Conservation (phyloP, 2,113 vertebrate genomes). For the Nematolebias whitei region DNA sequence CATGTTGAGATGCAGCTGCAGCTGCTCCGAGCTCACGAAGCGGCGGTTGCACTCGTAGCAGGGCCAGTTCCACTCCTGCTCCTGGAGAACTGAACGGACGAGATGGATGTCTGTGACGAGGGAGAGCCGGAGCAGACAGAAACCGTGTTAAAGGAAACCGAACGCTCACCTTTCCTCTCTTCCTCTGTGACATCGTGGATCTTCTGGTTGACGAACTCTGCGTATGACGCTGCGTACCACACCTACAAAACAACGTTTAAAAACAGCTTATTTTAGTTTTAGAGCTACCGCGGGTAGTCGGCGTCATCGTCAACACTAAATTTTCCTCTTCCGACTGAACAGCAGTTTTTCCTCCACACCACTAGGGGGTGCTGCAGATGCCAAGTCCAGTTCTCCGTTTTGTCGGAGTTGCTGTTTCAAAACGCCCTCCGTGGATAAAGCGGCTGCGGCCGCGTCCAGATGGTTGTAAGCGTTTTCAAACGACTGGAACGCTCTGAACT, state of each 20-base stretch:
- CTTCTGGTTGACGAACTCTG: conserved; percentile 95
- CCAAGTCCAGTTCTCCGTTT: no score
- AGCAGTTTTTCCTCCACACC: not conserved
- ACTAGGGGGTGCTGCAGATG: no score
- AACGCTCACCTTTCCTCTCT: conserved; percentile 88
- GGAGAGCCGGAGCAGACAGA: rapidly evolving
- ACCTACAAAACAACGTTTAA: conserved; percentile 79
- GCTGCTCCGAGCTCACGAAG: conserved; percentile 95
- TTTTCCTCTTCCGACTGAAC: no score
- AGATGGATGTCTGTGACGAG: conserved; percentile 1
- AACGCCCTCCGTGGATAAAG: no score
- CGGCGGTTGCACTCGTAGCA: conserved; percentile 97
- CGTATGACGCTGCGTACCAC: conserved; percentile 97
- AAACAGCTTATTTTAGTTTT: no score
- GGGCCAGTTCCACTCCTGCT: conserved; percentile 98
- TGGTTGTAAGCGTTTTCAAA: no score
- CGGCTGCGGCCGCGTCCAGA: no score
- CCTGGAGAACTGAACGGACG: conserved; percentile 79
- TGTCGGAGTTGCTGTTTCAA: no score
- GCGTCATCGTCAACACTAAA: no score
- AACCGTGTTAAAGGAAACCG: not conserved
- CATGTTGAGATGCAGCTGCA: conserved; percentile 97
- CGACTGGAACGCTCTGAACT: no score
- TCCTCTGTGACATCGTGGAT: conserved; percentile 95
- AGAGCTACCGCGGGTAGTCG: no score